A percentile compares a stretch with the other conserved stretches of the same genome.
Evolutionary conservation across 2,797 vertebrate species (phyloP).

Genomic region (Mus minutoides): DNA sequence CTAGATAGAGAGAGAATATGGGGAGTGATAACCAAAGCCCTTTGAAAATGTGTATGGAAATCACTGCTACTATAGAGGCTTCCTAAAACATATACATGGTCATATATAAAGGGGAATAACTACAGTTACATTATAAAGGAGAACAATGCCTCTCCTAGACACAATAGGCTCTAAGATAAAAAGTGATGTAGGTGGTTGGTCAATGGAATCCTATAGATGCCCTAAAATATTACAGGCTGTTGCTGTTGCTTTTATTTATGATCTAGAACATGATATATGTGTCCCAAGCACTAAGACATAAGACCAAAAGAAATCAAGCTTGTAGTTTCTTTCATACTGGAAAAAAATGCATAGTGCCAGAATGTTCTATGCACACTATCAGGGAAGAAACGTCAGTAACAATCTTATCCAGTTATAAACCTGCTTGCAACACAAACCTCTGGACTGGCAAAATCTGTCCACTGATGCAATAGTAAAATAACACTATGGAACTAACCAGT

Average conservation of each 20-base stretch:
- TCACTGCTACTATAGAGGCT: not conserved
- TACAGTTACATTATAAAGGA: not conserved
- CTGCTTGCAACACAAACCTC: not conserved
- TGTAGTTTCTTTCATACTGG: not conserved
- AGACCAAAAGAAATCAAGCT: not conserved
- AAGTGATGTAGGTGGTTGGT: not conserved
- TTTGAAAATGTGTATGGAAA: not conserved
- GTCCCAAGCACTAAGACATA: not conserved
- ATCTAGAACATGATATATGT: too few relatives aligned
- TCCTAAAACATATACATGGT: not conserved
- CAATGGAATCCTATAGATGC: not conserved
- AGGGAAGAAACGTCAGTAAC: not conserved
- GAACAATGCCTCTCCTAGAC: not conserved
- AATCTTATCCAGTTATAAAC: not conserved
- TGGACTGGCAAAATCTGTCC: not conserved
- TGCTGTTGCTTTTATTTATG: not conserved
- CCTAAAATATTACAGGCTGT: not conserved
- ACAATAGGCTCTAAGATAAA: not conserved
- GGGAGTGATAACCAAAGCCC: too few relatives aligned
- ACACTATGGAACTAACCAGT: not conserved
- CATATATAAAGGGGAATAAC: not conserved
- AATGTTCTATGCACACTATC: not conserved
- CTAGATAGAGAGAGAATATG: too few relatives aligned
- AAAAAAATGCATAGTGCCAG: not conserved
- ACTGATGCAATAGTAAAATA: not conserved